phyloP scores from a whole-genome alignment of 2,888 invertebrate species.

The Macrostomum cliftonense region DNA sequence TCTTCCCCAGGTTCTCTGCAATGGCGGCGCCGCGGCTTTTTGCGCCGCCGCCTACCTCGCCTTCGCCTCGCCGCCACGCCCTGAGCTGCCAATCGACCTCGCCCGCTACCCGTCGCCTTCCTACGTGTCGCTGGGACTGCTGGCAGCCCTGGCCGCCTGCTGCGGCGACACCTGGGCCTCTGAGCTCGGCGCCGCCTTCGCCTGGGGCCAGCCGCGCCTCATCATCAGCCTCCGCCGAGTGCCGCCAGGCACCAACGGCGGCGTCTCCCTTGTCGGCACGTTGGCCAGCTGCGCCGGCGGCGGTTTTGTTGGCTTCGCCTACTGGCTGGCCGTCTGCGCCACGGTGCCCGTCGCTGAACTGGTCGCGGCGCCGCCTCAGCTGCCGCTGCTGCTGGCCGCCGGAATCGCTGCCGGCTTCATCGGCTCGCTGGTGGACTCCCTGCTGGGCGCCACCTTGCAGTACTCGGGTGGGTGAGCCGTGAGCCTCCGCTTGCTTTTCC shows the following conservation, averaged over 20 bases:
- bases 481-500: too few species aligned
- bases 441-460: constrained; percentile 64
- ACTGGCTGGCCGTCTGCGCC: constrained; percentile 50
- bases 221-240: constrained; percentile 56
- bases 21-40: constrained; percentile 66
- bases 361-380: constrained; percentile 42
- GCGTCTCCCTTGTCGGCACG: constrained; percentile 47
- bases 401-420: constrained; percentile 56
- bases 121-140: constrained; percentile 59
- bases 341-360: constrained; percentile 27
- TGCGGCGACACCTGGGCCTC: constrained; percentile 80
- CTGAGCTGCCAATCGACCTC: constrained; percentile 61
- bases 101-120: constrained; percentile 49
- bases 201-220: constrained; percentile 48
- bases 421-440: constrained; percentile 62
- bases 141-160: constrained; percentile 58
- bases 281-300: constrained; percentile 50
- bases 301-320: constrained; percentile 50
- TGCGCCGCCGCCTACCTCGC: constrained; percentile 56
- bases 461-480: constrained; percentile 58
- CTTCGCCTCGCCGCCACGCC: constrained; percentile 46
- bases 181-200: constrained; percentile 59
- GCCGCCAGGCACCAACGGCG: constrained; percentile 70
- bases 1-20: constrained; percentile 56
- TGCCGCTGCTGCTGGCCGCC: constrained; percentile 53